Evolutionary conservation across 2,797 vertebrate genomes (phyloP), one percentile per base, ranked within the genome.

Genomic region (Fundulus diaphanus): DNA sequence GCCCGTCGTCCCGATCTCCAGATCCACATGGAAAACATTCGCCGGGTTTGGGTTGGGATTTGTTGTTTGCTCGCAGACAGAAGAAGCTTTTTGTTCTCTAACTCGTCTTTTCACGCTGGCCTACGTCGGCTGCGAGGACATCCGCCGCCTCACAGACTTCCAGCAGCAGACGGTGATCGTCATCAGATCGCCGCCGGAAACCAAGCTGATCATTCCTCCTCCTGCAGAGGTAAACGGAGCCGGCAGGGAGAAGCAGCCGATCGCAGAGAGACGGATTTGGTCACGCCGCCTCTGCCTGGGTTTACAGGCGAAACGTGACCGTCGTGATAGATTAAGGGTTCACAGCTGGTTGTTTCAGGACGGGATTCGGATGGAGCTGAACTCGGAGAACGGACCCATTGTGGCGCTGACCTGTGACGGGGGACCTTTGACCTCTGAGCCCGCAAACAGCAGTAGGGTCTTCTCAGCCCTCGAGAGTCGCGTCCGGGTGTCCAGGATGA

Each of bases 111-210:
- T 48, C 48, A 99, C 97, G 48, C 92, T 93, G 61, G 97, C 97
- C 5, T 99, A 98, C 27, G 94, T 99, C 79, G 97, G 96, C 0
- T 94, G 95, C 9, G 94, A 96, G 27, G 98, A 99, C 85, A 89
- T 98, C 69, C 83, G 92, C 27, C 92, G 84, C 46, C 95, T 99
- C 42, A 72, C 82, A 1, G 93, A 92, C 15, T 96, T 98, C 87
- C 94, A 95, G 27, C 95, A 96, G 42, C 97, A 98, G 94, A 97
- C 96, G 5, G 88, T 97, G 68, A 95, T 98, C 7, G 94, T 96
- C 0, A 93, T 99, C 79, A 97, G 93, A 86, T 96, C 97, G 49
- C 97, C 97, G 0, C 96, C 96, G 75, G 97, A 97, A 85, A 98
- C 97, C 48, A 96, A 94, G 54, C 74, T 99, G 88, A 96, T 97